These are phyloP conservation scores for Tachina lurida DNA, from an alignment of 2,888 invertebrate species.

Conservation along the genomic window DNA sequence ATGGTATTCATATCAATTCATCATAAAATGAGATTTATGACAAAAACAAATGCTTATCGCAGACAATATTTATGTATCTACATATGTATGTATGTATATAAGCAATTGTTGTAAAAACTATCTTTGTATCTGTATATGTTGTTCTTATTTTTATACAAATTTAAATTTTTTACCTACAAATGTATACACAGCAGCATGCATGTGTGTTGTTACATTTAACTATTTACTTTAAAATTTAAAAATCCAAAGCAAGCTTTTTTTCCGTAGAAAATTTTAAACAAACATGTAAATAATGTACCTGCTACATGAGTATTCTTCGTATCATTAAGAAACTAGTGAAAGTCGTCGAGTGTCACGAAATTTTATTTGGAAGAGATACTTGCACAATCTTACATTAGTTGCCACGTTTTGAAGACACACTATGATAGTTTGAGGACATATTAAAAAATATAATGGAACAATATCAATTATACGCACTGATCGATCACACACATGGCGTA, in stretches of 20 bases:
- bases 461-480: background rate
- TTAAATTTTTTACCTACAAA: conserved; percentile 41
- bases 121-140: background rate
- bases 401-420: background rate
- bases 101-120: conserved; percentile 54
- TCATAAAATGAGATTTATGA: conserved; percentile 82
- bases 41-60: conserved; percentile 82
- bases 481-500: background rate
- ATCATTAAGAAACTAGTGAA: no score
- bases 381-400: background rate
- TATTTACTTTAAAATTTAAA: conserved; percentile 29
- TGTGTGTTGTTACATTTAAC: conserved; percentile 53
- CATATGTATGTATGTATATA: conserved; percentile 47
- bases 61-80: conserved; percentile 75
- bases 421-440: no score
- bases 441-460: no score
- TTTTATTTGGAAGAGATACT: background rate
- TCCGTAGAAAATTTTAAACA: no score
- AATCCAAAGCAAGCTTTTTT: background rate
- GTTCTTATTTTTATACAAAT: conserved; percentile 25
- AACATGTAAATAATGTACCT: no score
- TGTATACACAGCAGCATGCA: background rate
- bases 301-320: no score
- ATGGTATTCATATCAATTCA: conserved; percentile 79
- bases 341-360: no score